These are phyloP conservation scores for Chymomyza procnemis DNA, from an alignment of 2,888 invertebrate genomes.

Conservation along the genomic window DNA sequence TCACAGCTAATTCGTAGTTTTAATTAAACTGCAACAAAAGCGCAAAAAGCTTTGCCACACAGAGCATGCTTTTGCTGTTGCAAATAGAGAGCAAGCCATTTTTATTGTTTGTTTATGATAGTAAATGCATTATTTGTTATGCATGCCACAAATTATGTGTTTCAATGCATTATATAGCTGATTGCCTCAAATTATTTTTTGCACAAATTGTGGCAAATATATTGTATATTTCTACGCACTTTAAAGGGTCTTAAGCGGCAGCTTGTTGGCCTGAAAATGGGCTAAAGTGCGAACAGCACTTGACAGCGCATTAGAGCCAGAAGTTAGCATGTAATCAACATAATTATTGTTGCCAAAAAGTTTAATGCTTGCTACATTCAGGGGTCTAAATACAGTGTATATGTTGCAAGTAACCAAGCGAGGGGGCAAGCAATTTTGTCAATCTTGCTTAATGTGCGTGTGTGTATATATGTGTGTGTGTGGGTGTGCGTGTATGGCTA, in stretches of 20 bases:
- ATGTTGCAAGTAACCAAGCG: background rate
- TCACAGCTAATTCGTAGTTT: constrained; percentile 10
- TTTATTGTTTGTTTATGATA: background rate
- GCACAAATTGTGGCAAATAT: background rate
- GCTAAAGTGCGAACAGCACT: constrained; percentile 1
- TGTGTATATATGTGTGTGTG: constrained; percentile 1
- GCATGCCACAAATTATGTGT: background rate
- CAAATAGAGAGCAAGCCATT: background rate
- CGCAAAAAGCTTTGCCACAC: background rate
- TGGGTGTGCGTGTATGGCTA: constrained; percentile 14
- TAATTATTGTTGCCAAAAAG: constrained; percentile 44
- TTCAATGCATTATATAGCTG: background rate
- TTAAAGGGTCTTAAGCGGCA: background rate
- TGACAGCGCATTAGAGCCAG: background rate
- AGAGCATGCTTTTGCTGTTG: too few species aligned
- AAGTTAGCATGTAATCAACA: constrained; percentile 39
- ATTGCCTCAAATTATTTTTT: background rate
- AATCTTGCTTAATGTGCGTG: background rate
- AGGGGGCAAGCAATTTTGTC: background rate
- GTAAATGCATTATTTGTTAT: background rate
- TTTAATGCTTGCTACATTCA: constrained; percentile 13
- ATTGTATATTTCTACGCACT: background rate
- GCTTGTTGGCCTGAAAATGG: background rate
- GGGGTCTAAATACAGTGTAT: background rate
- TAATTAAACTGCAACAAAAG: constrained; percentile 22